Evolutionary conservation across 2,113 vertebrate species (phyloP), one percentile per base, ranked within the genome.

Genomic region (Microcebus ravelobensis): DNA sequence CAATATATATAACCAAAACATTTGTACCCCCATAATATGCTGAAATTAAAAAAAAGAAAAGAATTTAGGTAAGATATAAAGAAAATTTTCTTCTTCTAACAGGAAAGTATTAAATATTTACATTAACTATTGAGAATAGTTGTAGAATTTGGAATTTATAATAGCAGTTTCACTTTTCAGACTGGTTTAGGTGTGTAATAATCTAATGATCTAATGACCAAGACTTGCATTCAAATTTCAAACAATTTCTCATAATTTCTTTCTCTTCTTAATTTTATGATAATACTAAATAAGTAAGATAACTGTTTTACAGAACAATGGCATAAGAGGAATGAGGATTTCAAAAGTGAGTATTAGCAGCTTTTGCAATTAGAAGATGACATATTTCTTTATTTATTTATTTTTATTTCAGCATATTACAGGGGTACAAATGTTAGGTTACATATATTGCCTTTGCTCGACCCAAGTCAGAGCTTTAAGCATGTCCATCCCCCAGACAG

Each of bases 91-190:
- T 63, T 63, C 76, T 96, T 63, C 63, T 83, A 81, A 81, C 7
- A 73, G 70, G 27, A 95, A 97, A 98, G 96, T 92, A 63, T 90
- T 96, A 20, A 92, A 84, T 93, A 97, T 85, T 92, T 57, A 85
- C 68, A 84, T 45, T 76, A 93, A 65, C 39, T 93, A 88, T 27
- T 94, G 71, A 80, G 2, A 88, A 94, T 67, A 68, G 23, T 27
- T 81, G 29, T 29, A 84, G 21, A 61, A 92, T 91, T 48, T 81
- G 31, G 18, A 81, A 92, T 67, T 73, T 91, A 63, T 79, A 94
- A 94, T 36, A 36, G 25, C 74, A 90, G 55, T 84, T 92, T 94
- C 18, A 85, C 50, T 79, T 93, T 90, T 90, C 70, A 92, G 9
- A 90, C 79, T 82, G 20, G 17, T 45, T 76, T 71, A 90, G 29